Evolutionary conservation across 2,113 vertebrate genomes (phyloP).

Genomic region (Zosterops japonicus): DNA sequence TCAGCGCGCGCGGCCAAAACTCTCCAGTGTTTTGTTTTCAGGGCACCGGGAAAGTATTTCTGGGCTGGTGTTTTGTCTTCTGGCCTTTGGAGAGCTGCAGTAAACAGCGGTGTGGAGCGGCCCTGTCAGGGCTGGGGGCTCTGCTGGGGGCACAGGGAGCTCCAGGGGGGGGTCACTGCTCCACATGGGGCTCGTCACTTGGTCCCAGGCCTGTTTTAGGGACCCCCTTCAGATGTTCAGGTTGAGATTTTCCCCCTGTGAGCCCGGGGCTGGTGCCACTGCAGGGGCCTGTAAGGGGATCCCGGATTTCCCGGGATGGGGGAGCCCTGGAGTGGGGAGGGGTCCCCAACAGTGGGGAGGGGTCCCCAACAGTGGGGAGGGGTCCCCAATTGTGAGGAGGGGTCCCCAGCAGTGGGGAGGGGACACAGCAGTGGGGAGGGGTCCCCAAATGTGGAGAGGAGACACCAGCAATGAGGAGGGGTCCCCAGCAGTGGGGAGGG

Average conservation of each 20-base stretch:
- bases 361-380: neutral
- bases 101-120: neutral
- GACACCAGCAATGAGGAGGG: neutral
- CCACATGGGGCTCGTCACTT: neutral
- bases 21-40: conserved; percentile 37
- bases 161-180: neutral
- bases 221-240: neutral
- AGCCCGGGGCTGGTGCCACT: neutral
- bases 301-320: neutral
- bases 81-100: neutral
- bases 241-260: neutral
- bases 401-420: no score
- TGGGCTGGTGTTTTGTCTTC: neutral
- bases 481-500: no score
- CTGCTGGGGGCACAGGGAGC: neutral
- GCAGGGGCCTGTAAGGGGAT: neutral
- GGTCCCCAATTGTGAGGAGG: no score
- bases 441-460: no score
- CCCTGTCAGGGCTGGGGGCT: neutral
- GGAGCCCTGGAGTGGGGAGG: neutral
- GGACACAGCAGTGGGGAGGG: no score
- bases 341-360: no score
- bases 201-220: neutral
- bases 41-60: conserved; percentile 11
- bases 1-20: conserved; percentile 17